A percentile compares a stretch with the other conserved stretches of the same genome.
Evolutionary conservation across 2,888 invertebrate species (phyloP).

Genomic region (Lepidocyrtoides sp.): DNA sequence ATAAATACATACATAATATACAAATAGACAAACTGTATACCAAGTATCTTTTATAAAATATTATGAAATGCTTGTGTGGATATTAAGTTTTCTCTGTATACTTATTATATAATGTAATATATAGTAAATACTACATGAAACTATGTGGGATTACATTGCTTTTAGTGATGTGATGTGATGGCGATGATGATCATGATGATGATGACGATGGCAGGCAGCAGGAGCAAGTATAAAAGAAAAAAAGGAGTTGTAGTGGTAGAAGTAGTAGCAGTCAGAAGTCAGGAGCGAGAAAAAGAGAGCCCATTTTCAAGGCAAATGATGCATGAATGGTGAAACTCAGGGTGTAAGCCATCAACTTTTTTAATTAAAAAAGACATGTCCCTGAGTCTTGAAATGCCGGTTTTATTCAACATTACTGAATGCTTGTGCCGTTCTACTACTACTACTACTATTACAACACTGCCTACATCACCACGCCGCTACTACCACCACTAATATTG

Average conservation of each 20-base stretch:
- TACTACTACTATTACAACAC: background rate
- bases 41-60: background rate
- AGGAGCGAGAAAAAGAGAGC: conserved; percentile 72
- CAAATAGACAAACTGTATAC: background rate
- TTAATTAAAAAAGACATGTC: conserved; percentile 74
- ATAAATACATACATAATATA: background rate
- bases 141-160: conserved; percentile 69
- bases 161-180: conserved; percentile 61
- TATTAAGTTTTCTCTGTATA: conserved; percentile 6
- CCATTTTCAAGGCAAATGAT: conserved; percentile 74
- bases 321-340: conserved; percentile 72
- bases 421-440: conserved; percentile 1
- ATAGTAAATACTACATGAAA: conserved; percentile 55
- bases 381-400: conserved; percentile 73
- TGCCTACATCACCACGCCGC: background rate
- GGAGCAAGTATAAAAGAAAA: conserved; percentile 16
- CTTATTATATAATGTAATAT: background rate
- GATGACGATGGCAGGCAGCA: conserved; percentile 56
- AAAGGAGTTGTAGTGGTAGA: conserved; percentile 1
- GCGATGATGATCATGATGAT: conserved; percentile 21
- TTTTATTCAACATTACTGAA: conserved; percentile 47
- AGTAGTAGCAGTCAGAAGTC: conserved; percentile 61
- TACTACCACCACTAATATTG: conserved; percentile 56
- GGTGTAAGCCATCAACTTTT: conserved; percentile 73
- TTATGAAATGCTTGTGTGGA: conserved; percentile 15